Base-by-base conservation (phyloP, 2,888 invertebrate species). In the Spilosoma lubricipeda region DNA sequence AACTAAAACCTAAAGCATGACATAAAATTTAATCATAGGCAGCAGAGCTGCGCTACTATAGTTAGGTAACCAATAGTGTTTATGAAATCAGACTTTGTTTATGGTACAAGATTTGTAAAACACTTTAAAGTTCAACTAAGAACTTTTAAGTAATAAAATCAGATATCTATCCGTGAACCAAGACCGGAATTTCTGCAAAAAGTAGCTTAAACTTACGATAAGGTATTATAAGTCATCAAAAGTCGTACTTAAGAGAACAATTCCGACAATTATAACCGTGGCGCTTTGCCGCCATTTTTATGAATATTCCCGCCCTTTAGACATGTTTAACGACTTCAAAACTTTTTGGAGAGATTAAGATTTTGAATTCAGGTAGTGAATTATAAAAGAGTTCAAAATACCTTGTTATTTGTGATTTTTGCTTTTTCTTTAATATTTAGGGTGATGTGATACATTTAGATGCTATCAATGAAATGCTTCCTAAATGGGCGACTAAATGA, bases 211-310 rank as follows among this genome's bases (percentile, higher is more conserved):
- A 78, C 81, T 87, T 80, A 85, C 85, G 85, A 89, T 89, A 87
- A 88, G 83, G 83, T 80, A 87, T 89, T 86, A 86, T 80, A 87
- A 87, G 85, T 86, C 84, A 86, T 87, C 87, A 86, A 83, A 88
- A 86, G 79, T 85, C 87, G 80, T 86, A 87, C 86, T 88, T 83
- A 86, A 84, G 77, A 79, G 82, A 79, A 82, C 81, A 81, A 80
- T 83, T 75, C 77, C 63, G 71, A 82, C 85, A 81, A 85, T 86
- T 82, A 83, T 77, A 78, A 82, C 73, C 59, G 64, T 39, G 67
- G 67, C 8, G 11, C 70, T 39, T 27, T 56, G 63, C 70, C 36
- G 52, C 64, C 76, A 79, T 85, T 83, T 83, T 81, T 79, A 76
- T 56, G 30, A 67, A 78, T 68, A 74, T 74, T 76, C 72, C 77